A percentile compares a stretch with the other conserved stretches of the same genome.
Conservation (phyloP, 2,797 vertebrate genomes). For the Hippopotamyrus pictus region DNA sequence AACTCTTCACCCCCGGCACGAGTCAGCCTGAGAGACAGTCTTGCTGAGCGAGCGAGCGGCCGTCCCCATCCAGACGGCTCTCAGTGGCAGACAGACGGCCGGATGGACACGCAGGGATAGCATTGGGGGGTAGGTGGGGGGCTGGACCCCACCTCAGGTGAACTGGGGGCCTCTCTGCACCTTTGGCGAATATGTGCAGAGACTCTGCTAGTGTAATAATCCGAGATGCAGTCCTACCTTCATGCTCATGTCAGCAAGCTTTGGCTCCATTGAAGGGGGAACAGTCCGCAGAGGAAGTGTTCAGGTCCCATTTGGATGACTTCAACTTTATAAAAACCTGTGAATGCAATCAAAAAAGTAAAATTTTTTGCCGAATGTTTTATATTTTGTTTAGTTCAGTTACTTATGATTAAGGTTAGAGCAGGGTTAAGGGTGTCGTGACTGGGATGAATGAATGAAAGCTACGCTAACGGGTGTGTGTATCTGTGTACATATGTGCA, state of each 20-base stretch:
- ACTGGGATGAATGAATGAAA: neutral
- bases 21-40: neutral
- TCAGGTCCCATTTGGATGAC: neutral
- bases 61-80: neutral
- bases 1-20: neutral
- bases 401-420: neutral
- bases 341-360: neutral
- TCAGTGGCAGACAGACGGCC: neutral
- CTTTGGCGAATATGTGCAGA: neutral
- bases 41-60: neutral
- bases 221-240: neutral
- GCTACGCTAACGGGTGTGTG: neutral
- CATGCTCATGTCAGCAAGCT: neutral
- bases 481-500: neutral
- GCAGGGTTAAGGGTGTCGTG: neutral
- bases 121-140: neutral
- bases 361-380: neutral
- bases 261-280: neutral
- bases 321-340: neutral
- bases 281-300: neutral
- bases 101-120: neutral
- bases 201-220: neutral
- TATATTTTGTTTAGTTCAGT: neutral
- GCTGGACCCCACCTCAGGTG: neutral
- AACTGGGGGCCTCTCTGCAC: neutral